Percentiles rank a stretch among this genome's conserved stretches.
These are phyloP conservation scores for Picathartes gymnocephalus DNA, from an alignment of 2,113 vertebrate genomes.

Conservation along the genomic window DNA sequence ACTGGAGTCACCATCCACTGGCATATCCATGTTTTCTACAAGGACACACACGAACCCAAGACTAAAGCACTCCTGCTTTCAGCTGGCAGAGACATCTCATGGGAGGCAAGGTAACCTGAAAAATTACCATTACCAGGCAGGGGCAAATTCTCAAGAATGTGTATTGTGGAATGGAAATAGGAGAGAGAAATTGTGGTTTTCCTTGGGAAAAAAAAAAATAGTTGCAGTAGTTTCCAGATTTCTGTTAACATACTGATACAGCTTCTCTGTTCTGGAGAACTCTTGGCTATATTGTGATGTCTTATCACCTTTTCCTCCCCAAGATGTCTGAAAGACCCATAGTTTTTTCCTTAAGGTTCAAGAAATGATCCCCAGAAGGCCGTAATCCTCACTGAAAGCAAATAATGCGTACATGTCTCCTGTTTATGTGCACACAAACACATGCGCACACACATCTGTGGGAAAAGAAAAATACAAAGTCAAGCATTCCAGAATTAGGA, in stretches of 20 bases:
- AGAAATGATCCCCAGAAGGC: background rate
- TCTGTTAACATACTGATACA: background rate
- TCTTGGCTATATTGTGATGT: background rate
- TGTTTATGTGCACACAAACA: background rate
- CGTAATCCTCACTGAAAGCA: background rate
- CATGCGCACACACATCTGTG: accelerated
- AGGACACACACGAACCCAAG: background rate
- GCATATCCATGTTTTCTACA: background rate
- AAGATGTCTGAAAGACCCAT: background rate
- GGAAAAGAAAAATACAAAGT: background rate
- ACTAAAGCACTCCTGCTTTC: background rate
- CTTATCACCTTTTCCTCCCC: background rate
- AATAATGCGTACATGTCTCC: background rate
- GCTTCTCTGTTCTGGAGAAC: background rate
- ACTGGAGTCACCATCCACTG: background rate
- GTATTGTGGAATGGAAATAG: background rate
- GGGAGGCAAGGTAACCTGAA: background rate
- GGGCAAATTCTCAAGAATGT: background rate
- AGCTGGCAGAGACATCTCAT: background rate
- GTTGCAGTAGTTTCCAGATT: background rate
- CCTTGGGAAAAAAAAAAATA: background rate
- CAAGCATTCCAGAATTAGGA: background rate
- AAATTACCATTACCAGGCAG: background rate
- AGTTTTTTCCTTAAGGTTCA: background rate
- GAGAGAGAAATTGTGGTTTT: background rate